phyloP scores from a whole-genome alignment of 2,113 vertebrate species.

The Chlorodrepanis virens region DNA sequence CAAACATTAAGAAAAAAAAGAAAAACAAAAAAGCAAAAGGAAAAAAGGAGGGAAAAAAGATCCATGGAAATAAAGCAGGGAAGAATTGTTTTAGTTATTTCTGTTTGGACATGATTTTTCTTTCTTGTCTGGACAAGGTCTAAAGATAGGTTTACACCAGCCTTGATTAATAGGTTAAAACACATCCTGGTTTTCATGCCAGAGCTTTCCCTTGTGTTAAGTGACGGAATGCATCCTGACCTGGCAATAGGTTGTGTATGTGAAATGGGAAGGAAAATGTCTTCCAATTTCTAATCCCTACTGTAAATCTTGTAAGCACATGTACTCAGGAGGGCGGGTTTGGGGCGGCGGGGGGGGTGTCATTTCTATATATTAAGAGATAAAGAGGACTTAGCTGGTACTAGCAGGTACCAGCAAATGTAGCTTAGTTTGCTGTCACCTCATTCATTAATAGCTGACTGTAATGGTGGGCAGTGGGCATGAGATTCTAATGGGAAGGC shows the following conservation, averaged over 20 bases:
- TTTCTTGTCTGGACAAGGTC: constrained; percentile 45
- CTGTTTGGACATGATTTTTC: constrained; percentile 32
- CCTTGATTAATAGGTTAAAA: constrained; percentile 53
- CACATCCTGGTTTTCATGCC: constrained; percentile 24
- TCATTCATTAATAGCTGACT: neutral
- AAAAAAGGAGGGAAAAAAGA: accelerated
- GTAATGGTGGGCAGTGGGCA: neutral
- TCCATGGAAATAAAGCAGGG: neutral
- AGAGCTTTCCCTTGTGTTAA: constrained; percentile 21
- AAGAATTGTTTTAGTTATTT: constrained; percentile 23
- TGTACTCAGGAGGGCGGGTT: neutral
- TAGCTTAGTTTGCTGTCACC: neutral
- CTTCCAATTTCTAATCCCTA: constrained; percentile 46
- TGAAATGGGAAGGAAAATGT: constrained; percentile 48
- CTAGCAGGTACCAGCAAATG: constrained; percentile 23
- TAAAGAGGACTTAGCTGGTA: constrained; percentile 34
- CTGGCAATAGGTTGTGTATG: neutral
- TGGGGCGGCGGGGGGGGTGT: too few species aligned
- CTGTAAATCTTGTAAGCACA: constrained; percentile 43
- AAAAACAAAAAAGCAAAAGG: accelerated
- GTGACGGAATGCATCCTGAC: constrained; percentile 33
- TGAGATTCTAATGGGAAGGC: neutral
- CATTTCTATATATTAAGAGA: neutral
- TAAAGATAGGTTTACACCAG: constrained; percentile 27
- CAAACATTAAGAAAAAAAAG: neutral